Base-by-base conservation (phyloP, 2,888 invertebrate species). In the Trichopoda pennipes region DNA sequence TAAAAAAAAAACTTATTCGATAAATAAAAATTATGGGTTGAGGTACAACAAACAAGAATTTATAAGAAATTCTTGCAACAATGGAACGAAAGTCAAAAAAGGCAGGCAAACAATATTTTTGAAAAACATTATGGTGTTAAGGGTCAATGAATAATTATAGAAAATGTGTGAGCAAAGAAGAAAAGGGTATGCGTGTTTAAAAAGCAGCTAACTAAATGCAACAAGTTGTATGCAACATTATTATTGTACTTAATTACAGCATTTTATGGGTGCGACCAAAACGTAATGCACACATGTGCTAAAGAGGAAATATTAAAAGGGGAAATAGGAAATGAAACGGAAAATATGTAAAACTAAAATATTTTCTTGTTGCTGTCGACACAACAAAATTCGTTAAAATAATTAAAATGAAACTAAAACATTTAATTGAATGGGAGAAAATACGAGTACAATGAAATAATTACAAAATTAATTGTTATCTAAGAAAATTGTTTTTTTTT, bases 81-180 rank as follows among this genome's bases (percentile, higher is more conserved):
- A 53, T 21, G 28, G 21, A 14, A 32, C 53, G 32, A 44, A 38
- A 21, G 19, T 28, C 44, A 55, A 17, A 47, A 66, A 64, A 60
- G 21, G 28, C 58, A 32, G 19, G 32, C 51, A 38, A 44, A 19
- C 55, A 58, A 55, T 16, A 7, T 53, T 61, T 42, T 63, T 51
- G 14, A 17, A 21, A 55, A 7, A 68, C 14, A 77, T 70, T 38
- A 61, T 60, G 73, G 68, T 77, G 77, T 81, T 77, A 81, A 72
- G 81, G 73, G 73, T 81, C 81, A 81, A 61, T 77, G 81, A 60
- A 76, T 75, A 80, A 80, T 70, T 80, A 42, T 76, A 74, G 58
- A 72, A 72, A 42, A 47, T 23, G 44, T 51, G 9, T 49, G 49
- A 32, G 21, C 17, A 12, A 12, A 56, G 53, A 55, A 17, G 58